These are phyloP conservation scores for Lepidotrigona ventralis DNA, from an alignment of 1,140 invertebrate genomes.

Conservation along the genomic window DNA sequence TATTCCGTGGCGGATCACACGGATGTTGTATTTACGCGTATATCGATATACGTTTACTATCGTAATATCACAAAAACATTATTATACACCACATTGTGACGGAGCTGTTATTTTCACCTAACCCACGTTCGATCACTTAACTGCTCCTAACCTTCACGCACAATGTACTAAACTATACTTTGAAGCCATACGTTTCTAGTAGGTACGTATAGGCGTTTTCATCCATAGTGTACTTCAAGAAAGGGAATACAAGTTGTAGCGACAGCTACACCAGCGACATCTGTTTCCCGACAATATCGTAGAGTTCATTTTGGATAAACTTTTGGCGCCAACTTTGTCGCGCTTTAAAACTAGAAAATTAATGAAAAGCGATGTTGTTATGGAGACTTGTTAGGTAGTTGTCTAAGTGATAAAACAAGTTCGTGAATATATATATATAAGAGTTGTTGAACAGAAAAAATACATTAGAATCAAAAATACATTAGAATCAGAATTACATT, in stretches of 20 bases:
- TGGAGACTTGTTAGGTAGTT: too few relatives aligned
- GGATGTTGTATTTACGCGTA: conserved; percentile 52
- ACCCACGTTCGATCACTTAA: conserved; percentile 41
- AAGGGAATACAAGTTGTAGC: conserved; percentile 16
- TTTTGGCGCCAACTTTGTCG: too few relatives aligned
- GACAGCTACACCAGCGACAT: too few relatives aligned
- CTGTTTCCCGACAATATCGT: too few relatives aligned
- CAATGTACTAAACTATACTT: conserved; percentile 40
- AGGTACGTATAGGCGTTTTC: conserved; percentile 35
- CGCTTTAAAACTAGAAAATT: too few relatives aligned
- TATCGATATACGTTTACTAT: conserved; percentile 27
- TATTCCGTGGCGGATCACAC: conserved; percentile 62
- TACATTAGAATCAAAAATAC: too few relatives aligned
- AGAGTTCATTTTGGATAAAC: too few relatives aligned
- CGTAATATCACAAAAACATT: conserved; percentile 39
- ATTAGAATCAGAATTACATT: too few relatives aligned
- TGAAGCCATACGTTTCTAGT: conserved; percentile 35
- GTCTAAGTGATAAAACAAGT: too few relatives aligned
- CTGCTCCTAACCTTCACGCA: conserved; percentile 41
- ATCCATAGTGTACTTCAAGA: conserved; percentile 1
- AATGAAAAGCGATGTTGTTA: too few relatives aligned
- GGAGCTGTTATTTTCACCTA: conserved; percentile 42
- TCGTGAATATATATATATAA: too few relatives aligned
- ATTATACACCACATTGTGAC: conserved; percentile 39
- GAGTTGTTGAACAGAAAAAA: too few relatives aligned